These are phyloP conservation scores for Drosophila pseudoananassae DNA, from an alignment of 1,140 invertebrate genomes.

Conservation along the genomic window DNA sequence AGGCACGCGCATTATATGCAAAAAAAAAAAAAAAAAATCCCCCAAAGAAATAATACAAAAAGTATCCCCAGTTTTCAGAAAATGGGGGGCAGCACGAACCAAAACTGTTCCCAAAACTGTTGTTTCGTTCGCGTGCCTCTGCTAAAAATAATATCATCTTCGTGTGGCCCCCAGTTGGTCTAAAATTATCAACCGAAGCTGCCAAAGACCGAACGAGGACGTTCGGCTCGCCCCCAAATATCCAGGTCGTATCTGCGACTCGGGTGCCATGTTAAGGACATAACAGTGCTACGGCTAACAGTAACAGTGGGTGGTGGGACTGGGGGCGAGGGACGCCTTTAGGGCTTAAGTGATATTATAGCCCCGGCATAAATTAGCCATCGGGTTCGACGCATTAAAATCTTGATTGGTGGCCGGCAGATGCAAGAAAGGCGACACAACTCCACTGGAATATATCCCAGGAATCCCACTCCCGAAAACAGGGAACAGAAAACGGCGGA, in stretches of 20 bases:
- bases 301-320: neutral
- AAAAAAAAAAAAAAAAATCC: constrained; percentile 7
- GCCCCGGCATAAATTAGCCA: constrained; percentile 58
- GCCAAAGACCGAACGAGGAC: neutral
- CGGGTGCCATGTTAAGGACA: constrained; percentile 30
- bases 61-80: neutral
- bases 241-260: constrained; percentile 34
- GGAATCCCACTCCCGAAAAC: neutral
- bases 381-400: constrained; percentile 56
- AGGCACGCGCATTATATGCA: constrained; percentile 37
- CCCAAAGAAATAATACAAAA: neutral
- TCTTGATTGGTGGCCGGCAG: constrained; percentile 76
- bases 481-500: constrained; percentile 18
- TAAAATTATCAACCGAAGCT: neutral
- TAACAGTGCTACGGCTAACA: constrained; percentile 27
- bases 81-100: neutral
- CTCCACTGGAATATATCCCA: constrained; percentile 3
- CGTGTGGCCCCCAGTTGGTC: neutral
- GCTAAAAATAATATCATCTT: constrained; percentile 25
- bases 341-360: constrained; percentile 60
- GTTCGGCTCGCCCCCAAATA: neutral
- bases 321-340: neutral
- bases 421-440: constrained; percentile 40
- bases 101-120: constrained; percentile 31
- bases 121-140: constrained; percentile 24